Evolutionary conservation across 2,797 vertebrate genomes (phyloP).

Genomic region (Linurgus olivaceus): DNA sequence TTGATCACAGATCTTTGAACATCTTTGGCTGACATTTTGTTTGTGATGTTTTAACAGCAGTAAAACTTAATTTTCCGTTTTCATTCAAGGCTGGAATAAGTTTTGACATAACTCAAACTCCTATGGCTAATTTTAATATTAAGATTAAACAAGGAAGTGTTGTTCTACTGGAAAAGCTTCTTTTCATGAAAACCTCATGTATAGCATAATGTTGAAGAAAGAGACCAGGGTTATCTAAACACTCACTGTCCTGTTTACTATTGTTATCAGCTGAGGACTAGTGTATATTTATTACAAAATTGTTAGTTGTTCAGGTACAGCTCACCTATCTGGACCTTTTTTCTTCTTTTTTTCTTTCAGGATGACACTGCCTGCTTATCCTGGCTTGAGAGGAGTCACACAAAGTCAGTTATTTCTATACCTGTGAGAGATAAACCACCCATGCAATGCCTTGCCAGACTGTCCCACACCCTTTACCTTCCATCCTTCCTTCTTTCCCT

Average conservation of each 20-base stretch:
- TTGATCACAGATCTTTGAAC: neutral
- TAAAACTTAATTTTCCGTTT: neutral
- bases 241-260: neutral
- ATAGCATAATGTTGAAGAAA: neutral
- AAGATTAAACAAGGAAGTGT: neutral
- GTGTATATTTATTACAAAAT: neutral
- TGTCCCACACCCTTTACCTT: neutral
- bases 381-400: neutral
- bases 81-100: neutral
- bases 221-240: neutral
- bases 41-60: neutral
- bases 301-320: neutral
- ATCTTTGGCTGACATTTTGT: neutral
- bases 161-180: neutral
- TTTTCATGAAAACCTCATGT: neutral
- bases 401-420: neutral
- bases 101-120: neutral
- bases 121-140: neutral
- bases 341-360: neutral
- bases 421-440: neutral
- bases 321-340: neutral
- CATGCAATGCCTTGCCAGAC: rapidly evolving
- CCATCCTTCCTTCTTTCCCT: neutral
- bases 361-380: neutral
- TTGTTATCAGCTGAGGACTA: neutral